phyloP scores from a whole-genome alignment of 2,888 invertebrate genomes.

The Arctia plantaginis region DNA sequence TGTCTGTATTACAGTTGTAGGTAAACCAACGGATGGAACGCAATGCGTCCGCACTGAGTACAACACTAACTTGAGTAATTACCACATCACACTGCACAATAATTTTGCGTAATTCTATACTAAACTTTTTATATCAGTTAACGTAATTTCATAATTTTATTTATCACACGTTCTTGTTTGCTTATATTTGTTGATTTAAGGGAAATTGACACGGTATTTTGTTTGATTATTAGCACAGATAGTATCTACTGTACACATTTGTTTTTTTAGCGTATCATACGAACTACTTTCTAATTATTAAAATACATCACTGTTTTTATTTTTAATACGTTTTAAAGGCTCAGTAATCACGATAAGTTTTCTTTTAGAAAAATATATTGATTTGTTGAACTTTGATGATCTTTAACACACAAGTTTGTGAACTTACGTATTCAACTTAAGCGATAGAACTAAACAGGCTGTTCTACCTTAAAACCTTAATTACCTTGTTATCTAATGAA shows the following conservation, averaged over 20 bases:
- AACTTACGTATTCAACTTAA: conserved; percentile 17
- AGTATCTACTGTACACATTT: background rate
- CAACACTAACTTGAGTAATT: conserved; percentile 51
- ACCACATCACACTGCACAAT: conserved; percentile 40
- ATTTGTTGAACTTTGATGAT: background rate
- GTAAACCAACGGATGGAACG: conserved; percentile 50
- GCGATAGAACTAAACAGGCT: conserved; percentile 38
- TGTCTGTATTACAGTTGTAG: conserved; percentile 21
- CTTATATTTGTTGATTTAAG: conserved; percentile 18
- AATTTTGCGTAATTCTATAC: conserved; percentile 36
- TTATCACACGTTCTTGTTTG: conserved; percentile 37
- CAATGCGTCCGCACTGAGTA: conserved; percentile 48
- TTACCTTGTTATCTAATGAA: conserved; percentile 80
- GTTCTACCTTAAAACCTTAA: conserved; percentile 67
- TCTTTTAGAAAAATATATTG: background rate
- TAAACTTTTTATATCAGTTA: conserved; percentile 19
- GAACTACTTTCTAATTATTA: background rate
- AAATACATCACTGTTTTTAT: background rate
- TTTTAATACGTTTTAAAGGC: background rate
- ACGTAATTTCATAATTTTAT: conserved; percentile 30
- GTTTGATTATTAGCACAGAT: background rate
- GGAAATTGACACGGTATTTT: conserved; percentile 4
- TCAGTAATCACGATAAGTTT: background rate
- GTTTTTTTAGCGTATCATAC: background rate
- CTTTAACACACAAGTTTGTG: conserved; percentile 14